Base-by-base conservation (phyloP, 2,888 invertebrate genomes). In the Perdita meconis region DNA sequence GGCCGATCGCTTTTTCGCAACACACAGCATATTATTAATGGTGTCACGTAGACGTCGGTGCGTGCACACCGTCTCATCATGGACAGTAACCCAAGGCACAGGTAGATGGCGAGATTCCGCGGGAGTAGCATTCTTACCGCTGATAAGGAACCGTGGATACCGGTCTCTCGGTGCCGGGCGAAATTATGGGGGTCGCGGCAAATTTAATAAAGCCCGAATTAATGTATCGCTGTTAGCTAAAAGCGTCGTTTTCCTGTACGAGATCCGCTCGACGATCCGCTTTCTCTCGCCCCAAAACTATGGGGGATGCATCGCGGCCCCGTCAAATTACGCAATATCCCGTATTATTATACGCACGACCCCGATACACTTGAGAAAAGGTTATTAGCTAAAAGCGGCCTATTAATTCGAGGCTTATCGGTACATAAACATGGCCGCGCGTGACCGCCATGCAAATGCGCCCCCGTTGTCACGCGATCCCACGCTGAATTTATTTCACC, bases 51-150 rank as follows among this genome's bases (percentile, higher is more conserved):
- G 63, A 73, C 72, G 67, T 67, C 73, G 78, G 56, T 59, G 69
- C 80, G 71, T 60, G 67, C 70, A 74, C 61, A 84, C 83, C 86
- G 79, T 84, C 86, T 84, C 84, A 84, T 84, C 84, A 85, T 84
- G 84, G 86, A 83, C 84, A 83, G 79, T 84, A 83, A 83, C 82
- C 82, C 84, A 83, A 84, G 82, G 84, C 78, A 63, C 67, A 70
- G 76, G 65, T 63, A 76, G 77, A 83, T 80, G 69, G 63, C 69
- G 63, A 82, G 80, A 83, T 80, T 65, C 66, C 67, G 64, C 61
- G 66, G 74, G 38, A n/a, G 66, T 42, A 55, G 70, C 65, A 60
- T 55, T 53, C 77, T 51, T 81, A 60, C 70, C 84, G 65, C 78
- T 84, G 82, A 83, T 83, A 83, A 83, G 71, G 72, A 73, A 67